Conservation (phyloP, 2,797 vertebrate genomes). For the Sebastes vulpes region DNA sequence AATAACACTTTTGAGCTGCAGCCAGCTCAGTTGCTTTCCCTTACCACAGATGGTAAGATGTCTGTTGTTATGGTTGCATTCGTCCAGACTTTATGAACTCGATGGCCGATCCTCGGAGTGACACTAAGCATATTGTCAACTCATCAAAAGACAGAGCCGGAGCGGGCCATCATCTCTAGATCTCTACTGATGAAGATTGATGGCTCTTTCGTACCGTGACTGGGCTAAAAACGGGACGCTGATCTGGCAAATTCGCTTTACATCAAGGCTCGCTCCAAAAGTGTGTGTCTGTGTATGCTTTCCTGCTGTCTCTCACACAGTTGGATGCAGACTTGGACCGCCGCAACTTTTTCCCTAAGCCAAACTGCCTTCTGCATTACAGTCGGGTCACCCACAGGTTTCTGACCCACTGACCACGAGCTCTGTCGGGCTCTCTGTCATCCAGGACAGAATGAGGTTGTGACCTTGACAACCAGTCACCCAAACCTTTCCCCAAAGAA, state of each 20-base stretch:
- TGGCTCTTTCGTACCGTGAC: slow-evolving; percentile 48
- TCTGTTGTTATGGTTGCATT: slow-evolving; percentile 49
- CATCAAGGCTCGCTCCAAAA: slow-evolving; percentile 22
- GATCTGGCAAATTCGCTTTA: slow-evolving; percentile 35
- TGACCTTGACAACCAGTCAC: slow-evolving; percentile 37
- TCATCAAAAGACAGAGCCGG: slow-evolving; percentile 54
- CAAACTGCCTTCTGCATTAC: slow-evolving; percentile 20
- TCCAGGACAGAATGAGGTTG: slow-evolving; percentile 44
- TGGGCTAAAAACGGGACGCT: slow-evolving; percentile 39
- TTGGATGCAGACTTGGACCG: slow-evolving; percentile 6
- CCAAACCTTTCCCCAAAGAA: slow-evolving; percentile 15
- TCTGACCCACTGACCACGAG: slow-evolving; percentile 39
- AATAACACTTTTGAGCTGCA: slow-evolving; percentile 6
- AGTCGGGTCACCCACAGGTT: slow-evolving; percentile 17
- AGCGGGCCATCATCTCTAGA: slow-evolving; percentile 38
- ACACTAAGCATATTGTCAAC: slow-evolving; percentile 61
- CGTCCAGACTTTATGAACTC: slow-evolving; percentile 68
- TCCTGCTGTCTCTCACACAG: slow-evolving; percentile 24
- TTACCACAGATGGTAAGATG: slow-evolving; percentile 40
- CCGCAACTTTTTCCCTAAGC: slow-evolving; percentile 13
- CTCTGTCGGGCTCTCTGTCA: slow-evolving; percentile 20
- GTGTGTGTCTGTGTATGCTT: slow-evolving; percentile 25
- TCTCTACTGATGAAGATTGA: slow-evolving; percentile 60
- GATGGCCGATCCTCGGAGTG: slow-evolving; percentile 48
- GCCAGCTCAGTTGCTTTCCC: slow-evolving; percentile 6